Evolutionary conservation across 2,113 vertebrate genomes (phyloP).

Genomic region (Alexandromys fortis): DNA sequence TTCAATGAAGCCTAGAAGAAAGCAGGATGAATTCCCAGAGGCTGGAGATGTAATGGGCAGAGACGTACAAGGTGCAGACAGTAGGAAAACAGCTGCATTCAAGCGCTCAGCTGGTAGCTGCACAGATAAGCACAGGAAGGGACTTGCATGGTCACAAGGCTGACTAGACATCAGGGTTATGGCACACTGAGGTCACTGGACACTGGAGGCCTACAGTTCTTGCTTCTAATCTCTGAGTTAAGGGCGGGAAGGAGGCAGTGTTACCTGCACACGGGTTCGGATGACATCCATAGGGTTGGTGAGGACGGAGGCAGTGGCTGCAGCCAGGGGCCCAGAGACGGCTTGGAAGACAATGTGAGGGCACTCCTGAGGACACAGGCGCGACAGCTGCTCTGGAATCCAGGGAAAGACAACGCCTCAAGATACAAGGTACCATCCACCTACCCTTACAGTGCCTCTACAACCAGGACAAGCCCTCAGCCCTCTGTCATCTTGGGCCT

Average conservation of each 20-base stretch:
- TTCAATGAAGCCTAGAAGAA: neutral
- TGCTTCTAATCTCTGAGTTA: neutral
- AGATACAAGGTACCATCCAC: neutral
- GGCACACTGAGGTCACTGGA: neutral
- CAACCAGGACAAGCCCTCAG: neutral
- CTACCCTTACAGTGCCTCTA: neutral
- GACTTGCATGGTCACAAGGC: neutral
- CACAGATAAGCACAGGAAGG: neutral
- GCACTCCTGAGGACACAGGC: slow-evolving; percentile 92
- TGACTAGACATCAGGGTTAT: neutral
- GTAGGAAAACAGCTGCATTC: neutral
- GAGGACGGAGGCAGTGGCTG: slow-evolving; percentile 95
- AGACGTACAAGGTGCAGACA: neutral
- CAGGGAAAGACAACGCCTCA: slow-evolving; percentile 61
- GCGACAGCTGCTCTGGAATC: slow-evolving; percentile 92
- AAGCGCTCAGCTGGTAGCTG: neutral
- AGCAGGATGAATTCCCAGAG: neutral
- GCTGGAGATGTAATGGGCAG: neutral
- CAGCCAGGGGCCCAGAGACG: slow-evolving; percentile 94
- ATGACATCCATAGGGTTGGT: slow-evolving; percentile 99
- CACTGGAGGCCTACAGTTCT: neutral
- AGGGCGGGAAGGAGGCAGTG: neutral
- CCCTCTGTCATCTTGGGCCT: neutral
- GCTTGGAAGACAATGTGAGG: slow-evolving; percentile 97
- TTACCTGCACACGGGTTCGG: slow-evolving; percentile 96